Conservation (phyloP, 2,113 vertebrate genomes). For the Sebastes schlegelii region DNA sequence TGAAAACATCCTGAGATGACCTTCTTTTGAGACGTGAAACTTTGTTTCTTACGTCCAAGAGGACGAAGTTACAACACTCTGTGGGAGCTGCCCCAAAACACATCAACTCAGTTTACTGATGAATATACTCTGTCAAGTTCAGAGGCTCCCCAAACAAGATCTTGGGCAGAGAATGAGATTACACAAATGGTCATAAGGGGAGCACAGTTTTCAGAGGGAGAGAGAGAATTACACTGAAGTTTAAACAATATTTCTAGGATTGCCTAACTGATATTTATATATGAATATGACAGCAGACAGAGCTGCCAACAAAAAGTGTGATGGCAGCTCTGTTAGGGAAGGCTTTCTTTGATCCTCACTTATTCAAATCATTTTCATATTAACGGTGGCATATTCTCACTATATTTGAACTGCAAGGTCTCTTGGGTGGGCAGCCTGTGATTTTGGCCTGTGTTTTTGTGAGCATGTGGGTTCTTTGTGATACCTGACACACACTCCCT, state of each 20-base stretch:
- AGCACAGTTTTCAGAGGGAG: neutral
- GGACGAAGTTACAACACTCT: constrained; percentile 4
- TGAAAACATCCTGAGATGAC: neutral
- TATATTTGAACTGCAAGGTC: constrained; percentile 70
- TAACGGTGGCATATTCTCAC: constrained; percentile 46
- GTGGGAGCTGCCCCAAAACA: constrained; percentile 25
- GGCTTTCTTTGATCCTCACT: constrained; percentile 59
- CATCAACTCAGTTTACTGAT: constrained; percentile 2
- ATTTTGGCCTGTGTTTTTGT: constrained; percentile 77
- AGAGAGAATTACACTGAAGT: constrained; percentile 15
- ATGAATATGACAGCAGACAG: constrained; percentile 33
- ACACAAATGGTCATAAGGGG: neutral
- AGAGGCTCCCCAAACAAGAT: neutral
- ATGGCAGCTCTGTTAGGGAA: constrained; percentile 46
- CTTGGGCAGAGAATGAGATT: neutral
- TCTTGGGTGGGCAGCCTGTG: constrained; percentile 59
- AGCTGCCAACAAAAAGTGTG: constrained; percentile 60
- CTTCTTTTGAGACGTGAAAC: neutral
- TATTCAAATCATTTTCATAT: constrained; percentile 51
- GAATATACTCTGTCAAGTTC: neutral
- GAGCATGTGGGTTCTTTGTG: constrained; percentile 83
- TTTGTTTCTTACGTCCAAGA: neutral
- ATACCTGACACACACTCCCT: constrained; percentile 85
- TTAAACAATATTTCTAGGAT: neutral
- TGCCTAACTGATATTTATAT: constrained; percentile 2